Evolutionary conservation across 2,797 vertebrate genomes (phyloP).

Genomic region (Lerista edwardsae): DNA sequence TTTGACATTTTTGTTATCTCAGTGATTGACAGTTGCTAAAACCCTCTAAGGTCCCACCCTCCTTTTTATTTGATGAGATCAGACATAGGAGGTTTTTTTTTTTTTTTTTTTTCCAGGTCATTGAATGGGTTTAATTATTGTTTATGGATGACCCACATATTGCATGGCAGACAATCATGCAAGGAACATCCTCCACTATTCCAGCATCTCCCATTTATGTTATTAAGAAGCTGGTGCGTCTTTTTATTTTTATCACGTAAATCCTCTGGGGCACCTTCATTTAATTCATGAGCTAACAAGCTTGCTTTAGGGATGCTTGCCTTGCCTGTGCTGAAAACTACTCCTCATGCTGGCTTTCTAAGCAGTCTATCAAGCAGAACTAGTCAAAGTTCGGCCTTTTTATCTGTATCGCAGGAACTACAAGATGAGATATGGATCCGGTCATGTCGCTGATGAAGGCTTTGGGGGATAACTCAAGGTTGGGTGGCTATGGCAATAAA

Average conservation of each 20-base stretch:
- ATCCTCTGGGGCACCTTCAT: conserved; percentile 28
- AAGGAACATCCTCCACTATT: background rate
- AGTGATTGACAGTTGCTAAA: conserved; percentile 14
- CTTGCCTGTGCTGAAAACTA: conserved; percentile 76
- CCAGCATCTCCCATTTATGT: background rate
- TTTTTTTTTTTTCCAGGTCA: conserved; percentile 9
- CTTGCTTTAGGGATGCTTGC: conserved; percentile 49
- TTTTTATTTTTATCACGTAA: background rate
- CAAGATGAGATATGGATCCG: background rate
- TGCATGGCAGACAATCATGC: background rate
- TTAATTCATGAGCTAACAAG: conserved; percentile 13
- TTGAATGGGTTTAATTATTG: background rate
- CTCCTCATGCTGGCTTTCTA: conserved; percentile 74
- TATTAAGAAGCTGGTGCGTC: background rate
- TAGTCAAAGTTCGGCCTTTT: conserved; percentile 80
- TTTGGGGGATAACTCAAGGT: background rate
- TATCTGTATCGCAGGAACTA: conserved; percentile 79
- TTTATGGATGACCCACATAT: background rate
- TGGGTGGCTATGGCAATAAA: too few species aligned
- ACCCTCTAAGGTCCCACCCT: background rate
- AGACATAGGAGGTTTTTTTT: background rate
- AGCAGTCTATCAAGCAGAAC: conserved; percentile 77
- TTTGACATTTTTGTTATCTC: conserved; percentile 26
- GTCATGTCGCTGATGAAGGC: too few species aligned
- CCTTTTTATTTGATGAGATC: conserved; percentile 23